Percentiles rank a stretch among this genome's conserved stretches.
Evolutionary conservation across 1,140 invertebrate species (phyloP).

Genomic region (Patella vulgata): DNA sequence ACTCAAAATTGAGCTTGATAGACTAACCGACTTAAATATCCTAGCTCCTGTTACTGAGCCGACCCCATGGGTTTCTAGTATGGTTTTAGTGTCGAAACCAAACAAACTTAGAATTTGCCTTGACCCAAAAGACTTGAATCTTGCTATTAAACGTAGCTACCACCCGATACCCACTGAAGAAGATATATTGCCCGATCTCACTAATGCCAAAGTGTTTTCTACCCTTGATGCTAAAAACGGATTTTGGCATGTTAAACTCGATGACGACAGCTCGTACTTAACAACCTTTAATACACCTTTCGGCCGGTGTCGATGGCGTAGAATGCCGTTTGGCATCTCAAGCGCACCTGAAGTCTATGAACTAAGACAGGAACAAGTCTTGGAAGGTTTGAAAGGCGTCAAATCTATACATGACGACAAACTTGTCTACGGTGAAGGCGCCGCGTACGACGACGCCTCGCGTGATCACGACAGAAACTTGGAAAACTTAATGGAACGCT

Average conservation of each 20-base stretch:
- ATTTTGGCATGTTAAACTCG: conserved; percentile 60
- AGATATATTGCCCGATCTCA: conserved; percentile 21
- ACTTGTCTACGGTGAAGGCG: conserved; percentile 44
- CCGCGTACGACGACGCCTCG: conserved; percentile 42
- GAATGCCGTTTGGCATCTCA: conserved; percentile 21
- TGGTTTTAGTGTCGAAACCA: conserved; percentile 32
- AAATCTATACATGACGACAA: conserved; percentile 60
- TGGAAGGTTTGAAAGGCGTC: conserved; percentile 54
- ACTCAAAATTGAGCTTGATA: conserved; percentile 37
- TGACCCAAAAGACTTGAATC: conserved; percentile 69
- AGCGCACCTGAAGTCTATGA: conserved; percentile 52
- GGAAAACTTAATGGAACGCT: conserved; percentile 48
- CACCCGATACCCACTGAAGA: conserved; percentile 31
- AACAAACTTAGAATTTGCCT: conserved; percentile 67
- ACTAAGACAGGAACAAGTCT: conserved; percentile 40
- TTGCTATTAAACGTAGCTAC: conserved; percentile 57
- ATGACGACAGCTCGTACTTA: conserved; percentile 44
- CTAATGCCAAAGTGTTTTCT: conserved; percentile 23
- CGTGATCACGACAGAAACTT: conserved; percentile 29
- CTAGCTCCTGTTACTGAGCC: conserved; percentile 35
- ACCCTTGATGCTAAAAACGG: conserved; percentile 39
- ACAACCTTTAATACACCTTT: conserved; percentile 69
- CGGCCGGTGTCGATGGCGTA: conserved; percentile 55
- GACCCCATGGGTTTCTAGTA: conserved; percentile 38
- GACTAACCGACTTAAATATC: conserved; percentile 22